Percentiles rank a stretch among this genome's conserved stretches.
Conservation (phyloP, 2,888 invertebrate genomes). For the Bhutanitis thaidina region DNA sequence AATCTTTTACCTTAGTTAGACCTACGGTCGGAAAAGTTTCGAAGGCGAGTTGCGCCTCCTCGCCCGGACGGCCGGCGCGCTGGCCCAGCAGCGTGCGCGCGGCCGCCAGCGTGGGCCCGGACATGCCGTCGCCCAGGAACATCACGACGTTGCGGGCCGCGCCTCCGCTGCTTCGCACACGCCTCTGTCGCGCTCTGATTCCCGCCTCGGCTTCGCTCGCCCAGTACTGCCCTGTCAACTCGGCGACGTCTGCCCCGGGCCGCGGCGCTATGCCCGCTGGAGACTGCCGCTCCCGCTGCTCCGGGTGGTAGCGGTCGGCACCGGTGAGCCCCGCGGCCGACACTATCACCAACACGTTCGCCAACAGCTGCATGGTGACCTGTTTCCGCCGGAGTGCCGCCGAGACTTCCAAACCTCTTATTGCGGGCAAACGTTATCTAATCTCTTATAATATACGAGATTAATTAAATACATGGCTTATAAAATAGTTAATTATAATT, state of each 20-base stretch:
- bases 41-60: constrained; percentile 79
- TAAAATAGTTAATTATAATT: not conserved
- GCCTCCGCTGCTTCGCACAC: constrained; percentile 12
- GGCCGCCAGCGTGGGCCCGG: constrained; percentile 83
- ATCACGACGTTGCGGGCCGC: constrained; percentile 80
- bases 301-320: constrained; percentile 8
- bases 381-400: too few species aligned
- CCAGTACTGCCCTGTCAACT: constrained; percentile 56
- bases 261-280: not conserved
- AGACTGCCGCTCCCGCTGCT: not conserved
- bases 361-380: not conserved
- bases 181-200: constrained; percentile 46
- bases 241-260: constrained; percentile 7
- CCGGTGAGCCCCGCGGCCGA: not conserved
- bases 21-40: constrained; percentile 82
- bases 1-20: constrained; percentile 78
- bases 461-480: not conserved
- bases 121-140: constrained; percentile 89
- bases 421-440: not conserved
- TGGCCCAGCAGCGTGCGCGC: constrained; percentile 83
- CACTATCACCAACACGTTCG: not conserved
- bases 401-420: not conserved
- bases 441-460: not conserved
- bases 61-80: constrained; percentile 70
- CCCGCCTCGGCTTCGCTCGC: constrained; percentile 52